A percentile compares a stretch with the other conserved stretches of the same genome.
These are phyloP conservation scores for Pristiophorus japonicus DNA, from an alignment of 2,113 vertebrate species.

Conservation along the genomic window DNA sequence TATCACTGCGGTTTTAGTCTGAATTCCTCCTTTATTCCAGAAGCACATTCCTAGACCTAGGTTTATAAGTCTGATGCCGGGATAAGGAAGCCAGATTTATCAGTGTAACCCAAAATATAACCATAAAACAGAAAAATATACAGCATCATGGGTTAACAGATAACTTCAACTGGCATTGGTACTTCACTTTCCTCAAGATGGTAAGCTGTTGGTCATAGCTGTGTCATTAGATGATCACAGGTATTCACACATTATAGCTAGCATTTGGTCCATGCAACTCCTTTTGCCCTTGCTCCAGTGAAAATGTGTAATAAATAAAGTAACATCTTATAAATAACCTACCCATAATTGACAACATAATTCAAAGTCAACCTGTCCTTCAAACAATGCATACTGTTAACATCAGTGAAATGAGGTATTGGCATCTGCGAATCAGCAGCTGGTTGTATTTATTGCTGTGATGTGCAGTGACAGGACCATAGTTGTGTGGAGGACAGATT, in stretches of 20 bases:
- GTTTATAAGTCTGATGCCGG: background rate
- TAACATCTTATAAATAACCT: constrained; percentile 21
- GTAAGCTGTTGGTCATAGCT: background rate
- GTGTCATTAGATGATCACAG: background rate
- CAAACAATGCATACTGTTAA: background rate
- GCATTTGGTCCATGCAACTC: background rate
- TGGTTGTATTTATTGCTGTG: constrained; percentile 5
- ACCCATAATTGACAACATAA: constrained; percentile 27
- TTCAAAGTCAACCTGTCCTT: constrained; percentile 8
- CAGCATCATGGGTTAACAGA: background rate
- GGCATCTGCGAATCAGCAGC: background rate
- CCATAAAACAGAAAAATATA: background rate
- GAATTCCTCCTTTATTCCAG: background rate
- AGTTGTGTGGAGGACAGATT: constrained; percentile 19
- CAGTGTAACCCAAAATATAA: background rate
- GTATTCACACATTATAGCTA: background rate
- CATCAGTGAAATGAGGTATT: background rate
- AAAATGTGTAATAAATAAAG: background rate
- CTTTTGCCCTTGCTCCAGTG: background rate
- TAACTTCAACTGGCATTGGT: background rate
- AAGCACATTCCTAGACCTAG: background rate
- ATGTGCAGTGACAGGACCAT: background rate
- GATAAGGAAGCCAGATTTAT: background rate
- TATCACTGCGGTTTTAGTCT: background rate
- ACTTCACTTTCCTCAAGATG: background rate